Conservation (phyloP, 2,888 invertebrate genomes). For the Xestia ashworthii region DNA sequence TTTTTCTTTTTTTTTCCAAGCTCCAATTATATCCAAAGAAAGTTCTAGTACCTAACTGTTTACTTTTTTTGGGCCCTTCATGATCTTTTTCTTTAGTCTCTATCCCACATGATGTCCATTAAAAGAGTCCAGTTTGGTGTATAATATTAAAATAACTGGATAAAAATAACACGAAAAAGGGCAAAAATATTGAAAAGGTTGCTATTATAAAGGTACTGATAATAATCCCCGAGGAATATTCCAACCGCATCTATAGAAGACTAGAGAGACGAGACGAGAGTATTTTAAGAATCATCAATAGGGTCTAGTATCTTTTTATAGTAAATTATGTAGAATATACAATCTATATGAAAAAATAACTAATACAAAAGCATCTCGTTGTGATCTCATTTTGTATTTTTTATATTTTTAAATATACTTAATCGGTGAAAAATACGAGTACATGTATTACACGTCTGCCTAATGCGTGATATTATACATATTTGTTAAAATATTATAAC, state of each 20-base stretch:
- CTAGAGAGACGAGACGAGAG: no score
- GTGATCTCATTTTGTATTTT: conserved; percentile 9
- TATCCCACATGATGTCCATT: conserved; percentile 20
- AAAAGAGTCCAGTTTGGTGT: conserved; percentile 39
- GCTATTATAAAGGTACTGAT: conserved; percentile 51
- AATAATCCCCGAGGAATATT: conserved; percentile 57
- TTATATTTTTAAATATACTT: not conserved
- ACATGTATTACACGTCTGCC: not conserved
- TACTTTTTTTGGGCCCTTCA: not conserved
- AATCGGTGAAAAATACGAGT: not conserved
- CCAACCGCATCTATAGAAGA: conserved; percentile 24
- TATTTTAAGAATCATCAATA: conserved; percentile 47
- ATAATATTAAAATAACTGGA: conserved; percentile 60
- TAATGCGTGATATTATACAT: not conserved
- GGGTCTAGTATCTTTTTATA: conserved; percentile 1
- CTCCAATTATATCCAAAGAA: not conserved
- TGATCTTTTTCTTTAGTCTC: conserved; percentile 6
- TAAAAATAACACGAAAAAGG: conserved; percentile 64
- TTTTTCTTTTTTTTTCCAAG: not conserved
- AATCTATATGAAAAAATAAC: conserved; percentile 21
- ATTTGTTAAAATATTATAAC: not conserved
- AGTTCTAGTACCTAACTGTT: not conserved
- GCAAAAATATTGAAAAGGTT: conserved; percentile 55
- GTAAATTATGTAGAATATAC: conserved; percentile 3
- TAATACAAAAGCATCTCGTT: not conserved